phyloP scores from a whole-genome alignment of 2,888 invertebrate species.

The Lutraria lutraria region DNA sequence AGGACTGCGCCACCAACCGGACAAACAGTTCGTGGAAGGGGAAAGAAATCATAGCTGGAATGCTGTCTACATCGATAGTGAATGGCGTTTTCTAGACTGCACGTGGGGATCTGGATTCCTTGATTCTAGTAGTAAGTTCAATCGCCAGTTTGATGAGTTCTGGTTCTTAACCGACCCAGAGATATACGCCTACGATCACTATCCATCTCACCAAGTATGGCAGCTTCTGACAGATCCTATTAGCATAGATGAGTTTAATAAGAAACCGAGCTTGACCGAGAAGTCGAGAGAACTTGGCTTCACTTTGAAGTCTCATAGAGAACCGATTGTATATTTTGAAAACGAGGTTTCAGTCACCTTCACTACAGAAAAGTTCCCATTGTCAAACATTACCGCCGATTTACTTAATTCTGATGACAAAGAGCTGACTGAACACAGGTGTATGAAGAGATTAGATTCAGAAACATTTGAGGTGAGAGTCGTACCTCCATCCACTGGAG shows the following conservation, averaged over 20 bases:
- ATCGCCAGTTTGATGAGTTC: conserved; percentile 74
- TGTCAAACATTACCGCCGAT: conserved; percentile 68
- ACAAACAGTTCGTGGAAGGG: conserved; percentile 54
- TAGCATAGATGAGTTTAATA: conserved; percentile 69
- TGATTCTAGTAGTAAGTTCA: conserved; percentile 59
- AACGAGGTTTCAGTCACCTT: conserved; percentile 65
- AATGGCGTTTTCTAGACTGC: conserved; percentile 75
- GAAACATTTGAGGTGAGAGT: conserved; percentile 68
- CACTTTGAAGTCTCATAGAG: conserved; percentile 67
- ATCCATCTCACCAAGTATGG: conserved; percentile 71
- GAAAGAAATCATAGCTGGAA: conserved; percentile 76
- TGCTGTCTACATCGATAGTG: conserved; percentile 67
- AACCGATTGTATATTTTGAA: conserved; percentile 62
- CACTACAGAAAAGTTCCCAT: conserved; percentile 61
- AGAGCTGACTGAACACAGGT: conserved; percentile 60
- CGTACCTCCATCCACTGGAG: conserved; percentile 66
- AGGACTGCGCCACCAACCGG: conserved; percentile 71
- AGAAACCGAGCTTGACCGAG: conserved; percentile 64
- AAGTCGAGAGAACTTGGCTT: conserved; percentile 64
- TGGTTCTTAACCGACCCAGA: conserved; percentile 81
- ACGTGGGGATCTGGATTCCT: conserved; percentile 75
- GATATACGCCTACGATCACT: conserved; percentile 74
- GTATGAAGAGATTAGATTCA: conserved; percentile 61
- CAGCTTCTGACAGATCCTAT: conserved; percentile 76
- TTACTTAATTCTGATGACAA: conserved; percentile 36